Evolutionary conservation across 2,113 vertebrate genomes (phyloP), one percentile per base, ranked within the genome.

Genomic region (Rhombomys opimus): DNA sequence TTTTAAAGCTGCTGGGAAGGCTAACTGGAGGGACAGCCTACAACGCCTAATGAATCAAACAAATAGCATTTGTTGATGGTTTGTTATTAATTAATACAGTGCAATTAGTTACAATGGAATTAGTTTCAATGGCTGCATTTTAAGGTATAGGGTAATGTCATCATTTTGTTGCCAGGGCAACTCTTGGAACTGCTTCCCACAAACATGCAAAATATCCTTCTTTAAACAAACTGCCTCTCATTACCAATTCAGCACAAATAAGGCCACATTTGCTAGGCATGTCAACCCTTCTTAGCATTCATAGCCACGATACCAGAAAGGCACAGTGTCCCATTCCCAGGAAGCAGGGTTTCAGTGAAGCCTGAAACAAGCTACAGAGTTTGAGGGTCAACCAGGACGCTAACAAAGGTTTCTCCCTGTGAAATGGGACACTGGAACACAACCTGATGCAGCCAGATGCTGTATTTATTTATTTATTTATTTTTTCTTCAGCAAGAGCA

Each of bases 331-430:
- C 2, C 30, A 23, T 63, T 72, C 85, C 72, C 95, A 38, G 10
- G 87, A 86, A 35, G 57, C 57, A 1, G 57, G 65, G 14, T 82
- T 63, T 61, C 92, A 57, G 0, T 14, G 61, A 95, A 81, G 84
- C 94, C 96, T 41, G 94, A 81, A 82, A 93, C 23, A 87, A 93
- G 91, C 89, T 1, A 61, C 88, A 85, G 67, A 65, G 90, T 96
- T 65, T 91, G 89, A 93, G 54, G 95, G 81, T 94, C 96, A 95
- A 95, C 90, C 84, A 38, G 94, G 96, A 95, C 92, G 94, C 61
- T 93, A 54, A 82, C 59, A 95, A 95, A 97, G 92, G 82, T 41
- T 97, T 84, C 95, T 96, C 30, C 65, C 87, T 1, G 72, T 63
- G 95, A 87, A 95, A 94, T 32, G 35, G 94, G 94, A 85, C 61